Evolutionary conservation across 2,113 vertebrate species (phyloP), one percentile per base, ranked within the genome.

Genomic region (Heterotilapia buettikoferi): DNA sequence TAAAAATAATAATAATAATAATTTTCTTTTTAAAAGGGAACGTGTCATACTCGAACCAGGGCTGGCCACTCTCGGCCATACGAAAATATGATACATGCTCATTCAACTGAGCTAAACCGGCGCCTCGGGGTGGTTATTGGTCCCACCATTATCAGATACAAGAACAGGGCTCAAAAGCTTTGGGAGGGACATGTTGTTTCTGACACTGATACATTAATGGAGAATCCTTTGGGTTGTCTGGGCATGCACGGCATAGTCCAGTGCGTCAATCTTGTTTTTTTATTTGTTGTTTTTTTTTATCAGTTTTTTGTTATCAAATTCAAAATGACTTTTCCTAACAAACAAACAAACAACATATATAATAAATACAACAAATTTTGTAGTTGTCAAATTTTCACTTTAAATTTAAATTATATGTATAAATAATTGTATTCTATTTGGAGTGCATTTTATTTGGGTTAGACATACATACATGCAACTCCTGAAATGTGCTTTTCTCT

Each of bases 201-300:
- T 66, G 63, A 8, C 33, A 66, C 31, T 8, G 19, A 38, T n/a
- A 0, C 14, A 59, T 18, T 2, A 59, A 59, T 31, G 1, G 57
- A 21, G 18, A 38, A 2, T 38, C 10, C 6, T 66, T 66, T 66
- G 6, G 61, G 61, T 66, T 66, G 9, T n/a, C 9, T 66, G 61
- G 18, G 18, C 19, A 3, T 66, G 61, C 33, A 38, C 1, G 6
- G 0, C 0, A 0, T n/a, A 12, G 61, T 38, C 19, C 33, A 66
- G 10, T n/a, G 61, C 1, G 0, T 2, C 56, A 59, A 61, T 40
- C 29, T 68, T 68, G 63, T 5, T 68, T 38, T n/a, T 38, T 14
- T 9, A 38, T 38, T 38, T 38, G 61, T 66, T 63, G 16, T 53
- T 21, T 0, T 7, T 7, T 56, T 0, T 56, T 26, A 13, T 56